Evolutionary conservation across 2,113 vertebrate species (phyloP).

Genomic region (Ariopsis seemanni): DNA sequence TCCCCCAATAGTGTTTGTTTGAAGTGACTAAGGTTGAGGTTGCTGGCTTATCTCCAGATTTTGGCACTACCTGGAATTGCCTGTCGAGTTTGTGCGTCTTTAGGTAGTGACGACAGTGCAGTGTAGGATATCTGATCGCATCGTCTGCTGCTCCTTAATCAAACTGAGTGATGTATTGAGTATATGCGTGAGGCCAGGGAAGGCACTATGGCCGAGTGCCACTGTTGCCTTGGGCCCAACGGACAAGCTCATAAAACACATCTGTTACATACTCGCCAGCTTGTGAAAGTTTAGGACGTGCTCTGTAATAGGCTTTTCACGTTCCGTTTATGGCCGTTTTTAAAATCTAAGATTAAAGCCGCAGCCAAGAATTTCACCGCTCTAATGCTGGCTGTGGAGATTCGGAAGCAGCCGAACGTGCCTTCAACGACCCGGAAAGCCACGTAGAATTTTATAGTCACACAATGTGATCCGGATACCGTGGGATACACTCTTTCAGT

Average conservation of each 20-base stretch:
- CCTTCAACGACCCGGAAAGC: background rate
- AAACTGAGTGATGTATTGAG: slow-evolving; percentile 43
- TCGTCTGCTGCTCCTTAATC: slow-evolving; percentile 47
- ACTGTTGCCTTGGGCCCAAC: slow-evolving; percentile 27
- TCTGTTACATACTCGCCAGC: slow-evolving; percentile 34
- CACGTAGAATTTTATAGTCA: background rate
- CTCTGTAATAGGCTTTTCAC: slow-evolving; percentile 9
- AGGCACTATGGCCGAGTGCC: slow-evolving; percentile 35
- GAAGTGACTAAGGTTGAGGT: background rate
- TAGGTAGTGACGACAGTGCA: slow-evolving; percentile 17
- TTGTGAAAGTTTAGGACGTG: slow-evolving; percentile 23
- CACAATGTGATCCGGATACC: background rate
- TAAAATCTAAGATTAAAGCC: background rate
- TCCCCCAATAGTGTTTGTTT: background rate
- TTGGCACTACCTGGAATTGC: slow-evolving; percentile 9
- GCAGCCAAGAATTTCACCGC: background rate
- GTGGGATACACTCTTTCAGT: too few species aligned
- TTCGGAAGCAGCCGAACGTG: background rate
- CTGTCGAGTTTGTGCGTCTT: background rate
- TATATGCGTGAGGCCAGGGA: slow-evolving; percentile 11
- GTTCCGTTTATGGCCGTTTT: background rate
- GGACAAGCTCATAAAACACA: slow-evolving; percentile 29
- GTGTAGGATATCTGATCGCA: slow-evolving; percentile 46
- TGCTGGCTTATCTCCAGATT: background rate
- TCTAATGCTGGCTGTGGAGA: background rate